phyloP scores from a whole-genome alignment of 2,113 vertebrate species.

The Anhinga anhinga region DNA sequence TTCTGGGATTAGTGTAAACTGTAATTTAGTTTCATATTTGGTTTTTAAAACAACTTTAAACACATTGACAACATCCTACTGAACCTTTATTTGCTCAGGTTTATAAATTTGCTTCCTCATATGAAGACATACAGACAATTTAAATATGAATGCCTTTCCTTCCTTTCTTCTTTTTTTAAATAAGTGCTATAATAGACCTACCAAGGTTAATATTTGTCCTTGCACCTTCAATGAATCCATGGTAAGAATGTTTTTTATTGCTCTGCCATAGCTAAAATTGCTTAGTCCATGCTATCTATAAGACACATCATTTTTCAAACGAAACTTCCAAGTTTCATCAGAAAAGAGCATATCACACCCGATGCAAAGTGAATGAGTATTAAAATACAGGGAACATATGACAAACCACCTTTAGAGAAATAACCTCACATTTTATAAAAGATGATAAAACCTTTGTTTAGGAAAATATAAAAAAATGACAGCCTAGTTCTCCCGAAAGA shows the following conservation, averaged over 20 bases:
- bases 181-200: slow-evolving; percentile 69
- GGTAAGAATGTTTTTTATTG: slow-evolving; percentile 74
- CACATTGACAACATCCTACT: background rate
- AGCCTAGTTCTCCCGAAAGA: background rate
- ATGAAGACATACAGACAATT: slow-evolving; percentile 39
- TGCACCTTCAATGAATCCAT: slow-evolving; percentile 69
- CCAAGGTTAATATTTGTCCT: slow-evolving; percentile 77
- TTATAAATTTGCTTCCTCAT: slow-evolving; percentile 52
- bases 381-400: background rate
- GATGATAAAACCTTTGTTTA: background rate
- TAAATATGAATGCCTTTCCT: slow-evolving; percentile 63
- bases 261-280: slow-evolving; percentile 73
- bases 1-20: background rate
- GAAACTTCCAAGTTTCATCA: slow-evolving; percentile 64
- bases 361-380: slow-evolving; percentile 55
- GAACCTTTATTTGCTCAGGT: slow-evolving; percentile 28
- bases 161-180: slow-evolving; percentile 57
- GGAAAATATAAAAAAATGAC: background rate
- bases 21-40: slow-evolving; percentile 1
- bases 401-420: slow-evolving; percentile 8
- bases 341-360: slow-evolving; percentile 52
- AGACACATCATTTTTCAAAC: slow-evolving; percentile 75
- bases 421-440: background rate
- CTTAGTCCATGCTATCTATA: slow-evolving; percentile 68
- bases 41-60: slow-evolving; percentile 39